A percentile compares a stretch with the other conserved stretches of the same genome.
Evolutionary conservation across 2,113 vertebrate species (phyloP).

Genomic region (Hippocampus guttulatus): DNA sequence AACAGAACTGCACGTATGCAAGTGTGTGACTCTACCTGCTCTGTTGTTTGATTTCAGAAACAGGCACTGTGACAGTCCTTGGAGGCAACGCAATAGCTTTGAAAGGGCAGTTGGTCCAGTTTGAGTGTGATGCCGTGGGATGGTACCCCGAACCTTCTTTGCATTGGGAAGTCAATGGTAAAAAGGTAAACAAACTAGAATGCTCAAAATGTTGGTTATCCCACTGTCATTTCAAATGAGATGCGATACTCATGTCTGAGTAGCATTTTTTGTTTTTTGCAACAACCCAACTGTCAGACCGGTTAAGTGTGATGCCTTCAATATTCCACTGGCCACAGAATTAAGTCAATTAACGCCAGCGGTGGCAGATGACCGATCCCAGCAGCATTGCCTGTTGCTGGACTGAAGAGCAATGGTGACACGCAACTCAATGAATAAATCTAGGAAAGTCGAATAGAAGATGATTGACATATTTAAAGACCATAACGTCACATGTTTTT

Average conservation of each 20-base stretch:
- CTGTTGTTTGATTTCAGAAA: slow-evolving; percentile 65
- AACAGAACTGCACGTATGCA: neutral
- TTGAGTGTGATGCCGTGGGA: slow-evolving; percentile 75
- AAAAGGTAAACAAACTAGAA: slow-evolving; percentile 40
- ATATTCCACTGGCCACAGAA: neutral
- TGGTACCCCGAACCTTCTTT: slow-evolving; percentile 78
- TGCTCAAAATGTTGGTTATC: neutral
- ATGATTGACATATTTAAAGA: neutral
- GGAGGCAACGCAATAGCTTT: slow-evolving; percentile 58
- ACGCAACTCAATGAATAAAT: neutral
- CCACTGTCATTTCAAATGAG: neutral
- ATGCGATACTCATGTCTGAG: neutral
- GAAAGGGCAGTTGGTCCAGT: slow-evolving; percentile 62
- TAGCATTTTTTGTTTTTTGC: neutral
- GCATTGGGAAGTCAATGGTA: slow-evolving; percentile 72
- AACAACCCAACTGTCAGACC: neutral
- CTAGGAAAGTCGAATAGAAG: neutral
- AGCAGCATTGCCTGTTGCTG: neutral
- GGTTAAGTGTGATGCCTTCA: neutral
- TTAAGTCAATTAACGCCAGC: slow-evolving; percentile 4
- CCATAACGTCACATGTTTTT: neutral
- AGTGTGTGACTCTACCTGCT: slow-evolving; percentile 1
- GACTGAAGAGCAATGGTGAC: neutral
- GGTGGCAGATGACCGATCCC: neutral
- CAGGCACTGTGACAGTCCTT: slow-evolving; percentile 73